Percentiles rank a stretch among this genome's conserved stretches.
Evolutionary conservation across 2,113 vertebrate genomes (phyloP).

Genomic region (Oreochromis tanganicae): DNA sequence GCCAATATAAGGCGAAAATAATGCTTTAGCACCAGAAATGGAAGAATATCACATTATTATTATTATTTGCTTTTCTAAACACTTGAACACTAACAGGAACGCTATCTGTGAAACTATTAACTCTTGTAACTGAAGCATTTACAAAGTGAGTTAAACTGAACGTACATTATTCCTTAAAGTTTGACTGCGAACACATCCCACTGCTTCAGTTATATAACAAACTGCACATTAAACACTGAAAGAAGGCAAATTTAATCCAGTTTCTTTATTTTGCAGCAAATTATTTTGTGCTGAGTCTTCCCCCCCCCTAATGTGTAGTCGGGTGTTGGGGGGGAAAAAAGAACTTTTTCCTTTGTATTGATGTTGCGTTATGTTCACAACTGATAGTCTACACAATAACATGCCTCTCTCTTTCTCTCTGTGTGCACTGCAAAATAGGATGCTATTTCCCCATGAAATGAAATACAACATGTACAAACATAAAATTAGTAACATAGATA

Average conservation of each 20-base stretch:
- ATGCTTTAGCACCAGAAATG: accelerated
- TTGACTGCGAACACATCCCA: background rate
- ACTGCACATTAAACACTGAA: no score
- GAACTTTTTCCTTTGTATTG: no score
- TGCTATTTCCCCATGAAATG: background rate
- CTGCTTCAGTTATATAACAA: background rate
- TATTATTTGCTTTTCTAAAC: background rate
- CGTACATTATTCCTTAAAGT: accelerated
- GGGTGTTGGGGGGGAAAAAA: no score
- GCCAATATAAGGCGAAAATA: background rate
- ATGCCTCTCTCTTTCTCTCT: background rate
- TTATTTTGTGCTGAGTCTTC: no score
- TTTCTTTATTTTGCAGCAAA: no score
- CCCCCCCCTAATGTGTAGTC: no score
- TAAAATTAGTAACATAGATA: background rate
- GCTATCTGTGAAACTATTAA: background rate
- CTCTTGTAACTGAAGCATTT: background rate
- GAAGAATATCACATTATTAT: background rate
- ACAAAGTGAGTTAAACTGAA: background rate
- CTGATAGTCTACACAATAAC: background rate
- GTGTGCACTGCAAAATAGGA: background rate
- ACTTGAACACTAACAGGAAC: background rate
- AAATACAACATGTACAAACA: background rate
- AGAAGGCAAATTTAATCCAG: no score
- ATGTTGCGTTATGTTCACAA: no score